phyloP scores from a whole-genome alignment of 2,888 invertebrate species.

The Luffia ferchaultella region DNA sequence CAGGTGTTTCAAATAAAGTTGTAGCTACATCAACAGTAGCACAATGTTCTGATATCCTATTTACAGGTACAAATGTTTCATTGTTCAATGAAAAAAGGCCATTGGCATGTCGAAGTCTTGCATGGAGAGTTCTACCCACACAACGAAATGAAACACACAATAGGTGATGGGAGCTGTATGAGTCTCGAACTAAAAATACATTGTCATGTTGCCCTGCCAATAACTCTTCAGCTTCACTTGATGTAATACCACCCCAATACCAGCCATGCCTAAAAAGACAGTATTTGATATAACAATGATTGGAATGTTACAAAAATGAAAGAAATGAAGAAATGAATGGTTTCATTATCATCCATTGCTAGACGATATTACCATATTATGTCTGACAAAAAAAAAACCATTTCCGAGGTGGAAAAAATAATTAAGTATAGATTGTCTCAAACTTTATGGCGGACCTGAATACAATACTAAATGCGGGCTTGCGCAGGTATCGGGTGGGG shows the following conservation, averaged over 20 bases:
- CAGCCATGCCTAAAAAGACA: slow-evolving; percentile 64
- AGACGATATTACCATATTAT: too few relatives aligned
- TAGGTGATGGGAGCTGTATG: slow-evolving; percentile 73
- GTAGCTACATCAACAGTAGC: slow-evolving; percentile 49
- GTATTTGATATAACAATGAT: slow-evolving; percentile 4
- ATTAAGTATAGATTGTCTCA: too few relatives aligned
- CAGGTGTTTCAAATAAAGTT: slow-evolving; percentile 56
- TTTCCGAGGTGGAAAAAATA: too few relatives aligned
- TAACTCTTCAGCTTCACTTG: slow-evolving; percentile 75
- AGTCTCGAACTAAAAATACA: slow-evolving; percentile 78
- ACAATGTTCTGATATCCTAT: slow-evolving; percentile 57
- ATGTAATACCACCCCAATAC: slow-evolving; percentile 82
- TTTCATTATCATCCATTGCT: too few relatives aligned
- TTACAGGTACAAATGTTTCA: slow-evolving; percentile 61
- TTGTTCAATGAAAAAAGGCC: slow-evolving; percentile 71
- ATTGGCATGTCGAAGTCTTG: slow-evolving; percentile 75
- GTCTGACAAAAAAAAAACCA: too few relatives aligned
- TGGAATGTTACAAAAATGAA: neutral
- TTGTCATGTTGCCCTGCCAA: slow-evolving; percentile 75
- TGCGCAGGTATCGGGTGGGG: too few relatives aligned
- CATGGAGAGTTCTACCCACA: slow-evolving; percentile 74
- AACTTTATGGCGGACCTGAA: too few relatives aligned
- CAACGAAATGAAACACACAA: slow-evolving; percentile 77
- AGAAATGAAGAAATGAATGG: neutral
- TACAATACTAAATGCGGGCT: too few relatives aligned